Base-by-base conservation (phyloP, 2,797 vertebrate species). In the Gallinago solitaria region DNA sequence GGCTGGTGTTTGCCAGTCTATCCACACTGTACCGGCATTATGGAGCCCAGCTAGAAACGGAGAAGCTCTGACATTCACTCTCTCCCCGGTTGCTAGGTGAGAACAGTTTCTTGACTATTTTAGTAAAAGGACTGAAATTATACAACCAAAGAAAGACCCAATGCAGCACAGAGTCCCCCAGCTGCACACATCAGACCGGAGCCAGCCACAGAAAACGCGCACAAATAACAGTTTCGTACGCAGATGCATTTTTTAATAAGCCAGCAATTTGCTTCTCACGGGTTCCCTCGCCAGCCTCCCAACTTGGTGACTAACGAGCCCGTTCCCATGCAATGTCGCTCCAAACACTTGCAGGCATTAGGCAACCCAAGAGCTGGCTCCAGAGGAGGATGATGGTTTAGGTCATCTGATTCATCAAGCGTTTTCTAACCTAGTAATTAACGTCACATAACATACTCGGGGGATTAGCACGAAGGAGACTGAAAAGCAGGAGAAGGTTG, bases 11-110 rank as follows among this genome's bases (percentile, higher is more conserved):
- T 83, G 87, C 89, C 88, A 79, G 87, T 5, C 82, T 43, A 21
- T 64, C 64, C 61, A 59, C 96, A 90, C 90, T 89, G 95, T 74
- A 67, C 90, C 10, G 2, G 85, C 97, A 93, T 87, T 90, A 90
- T 64, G 73, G 95, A 95, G 93, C 91, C 57, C 78, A 17, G 95
- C 87, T 59, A 63, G 76, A 45, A 87, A 94, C 24, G 69, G 84
- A 91, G 94, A 11, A 65, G 94, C 84, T 79, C 94, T 47, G 91
- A 87, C 93, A 93, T 84, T 91, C 90, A 75, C 90, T 86, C 93
- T 53, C 91, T 92, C 82, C 50, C 83, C 9, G 77, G 96, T 96
- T 97, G 97, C 96, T 95, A 97, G 95, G 96, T 96, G 94, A 96
- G 95, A 92, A 78, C 89, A 90, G 92, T 33, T 91, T 85, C 95